Evolutionary conservation across 2,113 vertebrate species (phyloP).

Genomic region (Thryonomys swinderianus): DNA sequence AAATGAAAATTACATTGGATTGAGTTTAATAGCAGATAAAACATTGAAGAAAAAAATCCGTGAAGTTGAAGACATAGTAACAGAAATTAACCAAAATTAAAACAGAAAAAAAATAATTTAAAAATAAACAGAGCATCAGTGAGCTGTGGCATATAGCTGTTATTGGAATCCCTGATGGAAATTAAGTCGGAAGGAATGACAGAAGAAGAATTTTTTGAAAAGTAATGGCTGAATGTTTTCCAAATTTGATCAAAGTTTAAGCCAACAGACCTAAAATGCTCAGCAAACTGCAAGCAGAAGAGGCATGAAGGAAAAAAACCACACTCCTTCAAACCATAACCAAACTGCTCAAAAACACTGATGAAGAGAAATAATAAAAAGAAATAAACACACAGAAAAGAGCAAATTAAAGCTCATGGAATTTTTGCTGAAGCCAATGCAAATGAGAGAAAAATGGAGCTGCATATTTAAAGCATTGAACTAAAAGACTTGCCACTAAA

Average conservation of each 20-base stretch:
- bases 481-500: not conserved
- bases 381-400: not conserved
- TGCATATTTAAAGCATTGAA: not conserved
- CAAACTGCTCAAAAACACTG: not conserved
- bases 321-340: not conserved
- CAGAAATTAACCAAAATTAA: not conserved
- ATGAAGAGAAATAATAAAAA: not conserved
- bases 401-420: not conserved
- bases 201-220: not conserved
- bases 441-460: not conserved
- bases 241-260: not conserved
- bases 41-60: not conserved
- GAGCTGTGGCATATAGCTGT: not conserved
- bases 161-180: not conserved
- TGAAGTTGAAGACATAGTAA: not conserved
- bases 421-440: not conserved
- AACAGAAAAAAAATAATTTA: not conserved
- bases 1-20: constrained; percentile 8
- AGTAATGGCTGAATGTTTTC: not conserved
- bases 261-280: not conserved
- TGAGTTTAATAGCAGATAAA: not conserved
- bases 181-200: not conserved
- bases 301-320: not conserved
- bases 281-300: not conserved
- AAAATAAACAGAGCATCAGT: not conserved